These are phyloP conservation scores for Muscicapa adusta DNA, from an alignment of 2,113 vertebrate species.

Conservation along the genomic window DNA sequence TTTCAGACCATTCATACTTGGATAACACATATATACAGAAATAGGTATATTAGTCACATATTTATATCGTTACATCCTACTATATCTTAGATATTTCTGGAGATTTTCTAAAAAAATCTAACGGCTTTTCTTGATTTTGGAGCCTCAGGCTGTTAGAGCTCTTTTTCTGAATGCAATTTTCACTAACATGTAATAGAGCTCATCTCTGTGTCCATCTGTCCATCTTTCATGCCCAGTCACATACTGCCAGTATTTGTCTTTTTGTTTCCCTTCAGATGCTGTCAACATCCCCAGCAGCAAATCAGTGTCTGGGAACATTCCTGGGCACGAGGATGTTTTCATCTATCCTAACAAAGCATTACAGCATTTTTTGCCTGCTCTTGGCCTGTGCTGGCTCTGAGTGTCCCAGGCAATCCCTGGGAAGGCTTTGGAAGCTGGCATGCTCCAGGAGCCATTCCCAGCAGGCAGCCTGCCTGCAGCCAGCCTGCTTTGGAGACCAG, in stretches of 20 bases:
- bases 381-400: not conserved
- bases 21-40: not conserved
- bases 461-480: slow-evolving; percentile 47
- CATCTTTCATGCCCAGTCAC: not conserved
- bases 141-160: not conserved
- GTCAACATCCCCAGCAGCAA: not conserved
- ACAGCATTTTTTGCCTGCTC: not conserved
- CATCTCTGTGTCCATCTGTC: not conserved
- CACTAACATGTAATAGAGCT: not conserved
- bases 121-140: not conserved
- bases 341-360: not conserved
- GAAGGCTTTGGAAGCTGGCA: slow-evolving; percentile 14
- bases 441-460: slow-evolving; percentile 41
- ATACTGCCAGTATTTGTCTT: not conserved
- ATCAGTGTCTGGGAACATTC: not conserved
- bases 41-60: not conserved
- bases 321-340: not conserved
- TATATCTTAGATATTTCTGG: not conserved
- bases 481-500: slow-evolving; percentile 49
- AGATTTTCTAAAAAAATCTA: not conserved
- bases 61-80: not conserved
- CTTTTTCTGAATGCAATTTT: not conserved
- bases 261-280: not conserved
- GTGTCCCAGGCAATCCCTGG: slow-evolving; percentile 34
- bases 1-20: not conserved